phyloP scores from a whole-genome alignment of 1,140 invertebrate genomes.

The Drosophila yakuba region DNA sequence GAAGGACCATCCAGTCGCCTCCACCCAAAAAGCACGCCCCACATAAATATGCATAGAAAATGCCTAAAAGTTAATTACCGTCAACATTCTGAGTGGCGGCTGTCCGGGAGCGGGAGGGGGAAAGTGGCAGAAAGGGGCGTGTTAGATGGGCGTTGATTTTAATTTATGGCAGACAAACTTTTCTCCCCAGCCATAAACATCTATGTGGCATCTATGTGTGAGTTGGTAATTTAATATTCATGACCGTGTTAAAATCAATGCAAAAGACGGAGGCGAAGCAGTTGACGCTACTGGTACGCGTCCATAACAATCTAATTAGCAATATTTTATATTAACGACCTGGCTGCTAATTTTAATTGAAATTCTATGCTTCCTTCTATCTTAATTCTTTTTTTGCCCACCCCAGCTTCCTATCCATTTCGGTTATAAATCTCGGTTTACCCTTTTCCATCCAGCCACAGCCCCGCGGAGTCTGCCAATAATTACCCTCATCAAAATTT shows the following conservation, averaged over 20 bases:
- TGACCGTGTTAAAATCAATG: constrained; percentile 81
- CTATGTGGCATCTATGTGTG: constrained; percentile 19
- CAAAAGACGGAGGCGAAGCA: constrained; percentile 44
- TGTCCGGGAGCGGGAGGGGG: background rate
- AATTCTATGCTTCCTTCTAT: constrained; percentile 61
- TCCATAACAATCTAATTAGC: constrained; percentile 71
- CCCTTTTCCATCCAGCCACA: constrained; percentile 35
- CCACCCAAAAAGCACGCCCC: constrained; percentile 18
- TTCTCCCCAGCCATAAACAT: constrained; percentile 26
- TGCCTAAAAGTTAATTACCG: constrained; percentile 83
- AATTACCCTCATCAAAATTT: constrained; percentile 75
- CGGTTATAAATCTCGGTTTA: constrained; percentile 58
- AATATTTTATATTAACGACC: constrained; percentile 80
- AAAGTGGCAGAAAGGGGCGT: constrained; percentile 38
- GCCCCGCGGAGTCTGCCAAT: constrained; percentile 48
- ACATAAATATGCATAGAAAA: constrained; percentile 81
- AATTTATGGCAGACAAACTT: constrained; percentile 81
- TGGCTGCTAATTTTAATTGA: constrained; percentile 80
- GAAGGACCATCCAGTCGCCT: constrained; percentile 6
- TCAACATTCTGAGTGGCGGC: constrained; percentile 79
- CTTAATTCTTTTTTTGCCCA: constrained; percentile 10
- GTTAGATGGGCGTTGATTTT: constrained; percentile 72
- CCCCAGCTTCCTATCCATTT: constrained; percentile 8
- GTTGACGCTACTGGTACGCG: constrained; percentile 43
- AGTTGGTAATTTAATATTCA: constrained; percentile 81